Evolutionary conservation across 2,888 invertebrate species (phyloP), one percentile per base, ranked within the genome.

Genomic region (Cyclophora albipunctata): DNA sequence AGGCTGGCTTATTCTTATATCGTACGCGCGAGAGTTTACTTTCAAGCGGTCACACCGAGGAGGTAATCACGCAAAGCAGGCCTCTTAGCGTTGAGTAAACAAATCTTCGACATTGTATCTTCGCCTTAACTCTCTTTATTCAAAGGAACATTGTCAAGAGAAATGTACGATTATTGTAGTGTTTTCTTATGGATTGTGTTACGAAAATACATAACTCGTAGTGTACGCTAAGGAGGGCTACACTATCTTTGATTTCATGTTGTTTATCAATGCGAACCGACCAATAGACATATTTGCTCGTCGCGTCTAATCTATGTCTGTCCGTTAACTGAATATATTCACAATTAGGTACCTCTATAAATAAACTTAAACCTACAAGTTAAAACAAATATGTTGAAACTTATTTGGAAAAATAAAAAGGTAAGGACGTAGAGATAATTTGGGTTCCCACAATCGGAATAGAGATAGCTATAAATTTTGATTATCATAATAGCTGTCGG

Each of bases 81-180:
- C 72, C 78, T 78, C 75, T 81, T 81, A 81, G 71, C 71, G 67
- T 72, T 75, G 74, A 77, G 75, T 78, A 80, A 84, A 85, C 86
- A 84, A 85, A 84, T 86, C 85, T 85, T 81, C 78, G 76, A 84
- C 86, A 85, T 84, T 82, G 84, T 85, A 84, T 84, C 84, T 79
- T 78, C 73, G 78, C 79, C 75, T 81, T 84, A 84, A 84, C 83
- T 84, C 80, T 82, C 79, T 81, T 81, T 85, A 85, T 84, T 84
- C 81, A 84, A 84, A 84, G 84, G 80, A 84, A 84, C 83, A 78
- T 84, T 84, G 85, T 85, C 85, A 84, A 84, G 84, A 80, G 81
- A 82, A 82, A 86, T 78, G 78, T 86, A 86, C 83, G 84, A 85
- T 86, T 86, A 86, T 84, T 84, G 83, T 83, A 71, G 76, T 66